Evolutionary conservation across 1,140 invertebrate species (phyloP), one percentile per base, ranked within the genome.

Genomic region (Nephila pilipes): DNA sequence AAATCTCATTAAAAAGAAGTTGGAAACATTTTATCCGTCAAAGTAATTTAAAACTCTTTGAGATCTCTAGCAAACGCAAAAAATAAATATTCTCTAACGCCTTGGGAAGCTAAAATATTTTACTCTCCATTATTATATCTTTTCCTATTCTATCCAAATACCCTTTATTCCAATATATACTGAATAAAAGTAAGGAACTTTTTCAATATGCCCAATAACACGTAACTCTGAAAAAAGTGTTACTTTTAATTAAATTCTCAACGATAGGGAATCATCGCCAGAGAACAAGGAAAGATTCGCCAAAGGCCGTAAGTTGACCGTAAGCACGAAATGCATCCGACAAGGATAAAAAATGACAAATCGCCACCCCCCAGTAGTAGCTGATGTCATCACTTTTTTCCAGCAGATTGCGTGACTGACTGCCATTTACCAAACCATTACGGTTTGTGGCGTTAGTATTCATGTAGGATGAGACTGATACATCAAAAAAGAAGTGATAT

Each of bases 371-470:
- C 54, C 36, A 80, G 60, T 32, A 79, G 38, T 18, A 63, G 54
- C 75, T 90, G 79, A 90, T 90, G 89, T 90, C 89, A 90, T 90
- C 89, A 83, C 89, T 90, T 90, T 90, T 46, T 90, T 46, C 79
- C 79, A 69, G 58, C 79, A 81, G 54, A 6, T 90, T 58, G 89
- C 89, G 89, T 90, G 89, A 90, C 89, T 54, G 29, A 22, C 32
- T 63, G 75, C 89, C 89, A 90, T 90, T 90, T 83, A 90, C 75
- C 75, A 81, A 83, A 46, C 89, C 89, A 90, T 90, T 90, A 90
- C 75, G 89, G 36, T 46, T 38, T 60, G 79, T 36, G 79, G 79
- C 46, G 89, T 90, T 90, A 90, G 89, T 90, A 90, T 90, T 90
- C 89, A 63, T 83, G 89, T 81, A 16, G 60, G 79, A 32, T 79